phyloP scores from a whole-genome alignment of 1,140 invertebrate genomes.

The Drosophila willistoni region DNA sequence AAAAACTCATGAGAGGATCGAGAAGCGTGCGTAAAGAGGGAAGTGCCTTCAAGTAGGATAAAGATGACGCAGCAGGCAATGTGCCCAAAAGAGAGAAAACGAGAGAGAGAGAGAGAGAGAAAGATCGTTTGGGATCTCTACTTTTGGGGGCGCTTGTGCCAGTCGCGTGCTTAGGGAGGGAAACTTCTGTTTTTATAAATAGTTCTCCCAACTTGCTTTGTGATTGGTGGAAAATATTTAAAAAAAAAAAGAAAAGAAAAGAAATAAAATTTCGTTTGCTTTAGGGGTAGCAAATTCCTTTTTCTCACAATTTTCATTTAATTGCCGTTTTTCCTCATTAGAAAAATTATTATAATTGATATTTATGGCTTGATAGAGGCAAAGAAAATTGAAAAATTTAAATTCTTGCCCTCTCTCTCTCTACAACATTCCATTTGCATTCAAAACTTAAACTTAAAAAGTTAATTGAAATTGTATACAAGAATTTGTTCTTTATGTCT shows the following conservation, averaged over 20 bases:
- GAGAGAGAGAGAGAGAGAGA: neutral
- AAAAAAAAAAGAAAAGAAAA: no score
- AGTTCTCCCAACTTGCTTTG: constrained; percentile 44
- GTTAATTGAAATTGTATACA: constrained; percentile 25
- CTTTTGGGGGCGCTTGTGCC: constrained; percentile 52
- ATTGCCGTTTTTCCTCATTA: constrained; percentile 72
- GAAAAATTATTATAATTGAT: constrained; percentile 65
- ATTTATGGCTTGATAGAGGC: constrained; percentile 54
- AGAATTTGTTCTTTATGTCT: neutral
- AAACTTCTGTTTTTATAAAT: constrained; percentile 57
- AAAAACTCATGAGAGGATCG: constrained; percentile 59
- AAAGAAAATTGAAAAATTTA: constrained; percentile 32
- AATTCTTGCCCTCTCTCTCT: constrained; percentile 9
- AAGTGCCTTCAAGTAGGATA: constrained; percentile 37
- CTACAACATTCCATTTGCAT: neutral
- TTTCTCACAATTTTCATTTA: constrained; percentile 51
- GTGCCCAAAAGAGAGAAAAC: neutral
- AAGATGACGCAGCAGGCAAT: constrained; percentile 60
- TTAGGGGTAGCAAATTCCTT: constrained; percentile 38
- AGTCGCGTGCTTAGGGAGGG: constrained; percentile 63
- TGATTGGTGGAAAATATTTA: constrained; percentile 48
- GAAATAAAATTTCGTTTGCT: constrained; percentile 23
- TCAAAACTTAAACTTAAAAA: neutral
- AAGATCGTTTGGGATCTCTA: constrained; percentile 39
- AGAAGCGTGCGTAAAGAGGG: constrained; percentile 25